These are phyloP conservation scores for Larimichthys polyactis DNA, from an alignment of 2,113 vertebrate species.

Conservation along the genomic window DNA sequence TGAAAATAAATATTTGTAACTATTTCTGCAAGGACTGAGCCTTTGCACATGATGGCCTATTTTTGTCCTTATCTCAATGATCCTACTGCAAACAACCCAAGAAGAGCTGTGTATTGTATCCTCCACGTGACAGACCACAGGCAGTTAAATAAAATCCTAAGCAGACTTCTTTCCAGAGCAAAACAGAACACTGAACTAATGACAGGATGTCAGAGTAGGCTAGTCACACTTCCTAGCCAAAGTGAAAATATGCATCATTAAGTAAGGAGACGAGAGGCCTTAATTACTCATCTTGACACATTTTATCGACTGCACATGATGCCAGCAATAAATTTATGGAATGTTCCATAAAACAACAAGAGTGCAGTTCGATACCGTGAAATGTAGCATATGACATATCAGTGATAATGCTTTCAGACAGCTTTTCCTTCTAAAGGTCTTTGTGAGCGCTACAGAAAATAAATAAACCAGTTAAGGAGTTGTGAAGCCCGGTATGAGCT, in stretches of 20 bases:
- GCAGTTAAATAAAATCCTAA: background rate
- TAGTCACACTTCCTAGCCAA: background rate
- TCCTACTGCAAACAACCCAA: background rate
- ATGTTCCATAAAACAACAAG: background rate
- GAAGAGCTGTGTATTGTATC: background rate
- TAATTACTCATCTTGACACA: background rate
- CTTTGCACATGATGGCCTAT: too few species aligned
- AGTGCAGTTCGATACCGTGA: background rate
- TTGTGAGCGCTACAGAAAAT: background rate
- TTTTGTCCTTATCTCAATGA: background rate
- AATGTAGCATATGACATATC: background rate
- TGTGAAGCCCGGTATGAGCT: background rate
- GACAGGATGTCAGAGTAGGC: background rate
- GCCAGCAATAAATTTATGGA: background rate
- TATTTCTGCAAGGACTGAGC: too few species aligned
- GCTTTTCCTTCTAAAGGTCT: background rate
- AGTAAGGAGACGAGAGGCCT: background rate
- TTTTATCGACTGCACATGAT: background rate
- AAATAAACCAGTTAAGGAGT: background rate
- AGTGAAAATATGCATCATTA: background rate
- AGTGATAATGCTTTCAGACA: background rate
- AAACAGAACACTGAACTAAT: background rate
- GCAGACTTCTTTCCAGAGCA: background rate
- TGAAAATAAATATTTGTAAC: background rate
- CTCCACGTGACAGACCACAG: background rate